Percentiles rank a stretch among this genome's conserved stretches.
phyloP scores from a whole-genome alignment of 2,888 invertebrate genomes.

The Ennomos erosarius region DNA sequence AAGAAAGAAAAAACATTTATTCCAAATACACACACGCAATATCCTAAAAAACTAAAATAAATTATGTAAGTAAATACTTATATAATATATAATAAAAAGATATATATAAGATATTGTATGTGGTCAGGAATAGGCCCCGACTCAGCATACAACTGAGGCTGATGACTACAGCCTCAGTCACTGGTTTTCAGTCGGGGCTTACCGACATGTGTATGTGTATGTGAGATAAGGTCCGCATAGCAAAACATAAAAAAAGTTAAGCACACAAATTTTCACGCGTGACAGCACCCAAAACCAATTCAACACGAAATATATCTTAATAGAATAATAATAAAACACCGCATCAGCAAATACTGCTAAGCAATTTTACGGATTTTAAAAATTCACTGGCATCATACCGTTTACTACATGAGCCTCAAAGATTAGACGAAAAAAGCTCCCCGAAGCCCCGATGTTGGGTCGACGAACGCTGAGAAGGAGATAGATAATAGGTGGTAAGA shows the following conservation, averaged over 20 bases:
- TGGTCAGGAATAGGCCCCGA: no score
- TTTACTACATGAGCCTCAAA: slow-evolving; percentile 21
- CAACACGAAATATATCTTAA: slow-evolving; percentile 7
- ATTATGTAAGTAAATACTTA: no score
- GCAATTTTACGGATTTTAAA: slow-evolving; percentile 33
- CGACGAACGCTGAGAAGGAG: slow-evolving; percentile 43
- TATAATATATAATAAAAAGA: no score
- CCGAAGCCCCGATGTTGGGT: slow-evolving; percentile 38
- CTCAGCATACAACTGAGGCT: no score
- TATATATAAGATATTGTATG: no score
- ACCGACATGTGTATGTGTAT: no score
- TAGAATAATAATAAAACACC: slow-evolving; percentile 13
- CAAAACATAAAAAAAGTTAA: neutral
- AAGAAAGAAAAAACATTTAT: no score
- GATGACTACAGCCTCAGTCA: no score
- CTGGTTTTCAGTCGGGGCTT: no score
- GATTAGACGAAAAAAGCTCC: slow-evolving; percentile 20
- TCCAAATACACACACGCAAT: no score
- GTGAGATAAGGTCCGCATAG: no score
- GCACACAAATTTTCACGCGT: slow-evolving; percentile 17
- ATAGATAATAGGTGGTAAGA: slow-evolving; percentile 21
- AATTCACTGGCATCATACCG: slow-evolving; percentile 14
- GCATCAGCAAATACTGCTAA: slow-evolving; percentile 16
- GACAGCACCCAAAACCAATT: slow-evolving; percentile 13
- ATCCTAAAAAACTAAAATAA: no score